These are phyloP conservation scores for Drepanosiphum platanoidis DNA, from an alignment of 2,888 invertebrate genomes.

Conservation along the genomic window DNA sequence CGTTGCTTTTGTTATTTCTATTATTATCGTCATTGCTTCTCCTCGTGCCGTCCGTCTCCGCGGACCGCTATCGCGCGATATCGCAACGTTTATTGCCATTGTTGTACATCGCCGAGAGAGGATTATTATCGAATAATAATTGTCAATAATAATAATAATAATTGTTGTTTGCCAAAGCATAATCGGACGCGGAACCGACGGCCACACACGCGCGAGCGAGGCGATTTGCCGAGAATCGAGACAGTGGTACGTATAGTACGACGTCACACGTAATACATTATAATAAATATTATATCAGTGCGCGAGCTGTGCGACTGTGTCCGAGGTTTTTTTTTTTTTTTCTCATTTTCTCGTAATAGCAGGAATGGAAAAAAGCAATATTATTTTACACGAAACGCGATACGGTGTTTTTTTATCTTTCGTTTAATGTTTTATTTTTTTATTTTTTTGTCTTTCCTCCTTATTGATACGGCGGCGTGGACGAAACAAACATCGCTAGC, in stretches of 20 bases:
- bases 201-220: not conserved
- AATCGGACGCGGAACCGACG: conserved; percentile 24
- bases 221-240: conserved; percentile 4
- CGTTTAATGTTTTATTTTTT: not conserved
- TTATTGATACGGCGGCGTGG: not conserved
- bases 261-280: too few species aligned
- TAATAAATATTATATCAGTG: too few species aligned
- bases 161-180: conserved; percentile 5
- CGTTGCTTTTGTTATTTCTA: too few species aligned
- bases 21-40: not conserved
- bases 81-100: not conserved
- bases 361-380: too few species aligned
- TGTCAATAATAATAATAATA: too few species aligned
- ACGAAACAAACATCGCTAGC: not conserved
- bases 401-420: not conserved
- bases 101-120: not conserved
- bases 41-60: not conserved
- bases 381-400: not conserved
- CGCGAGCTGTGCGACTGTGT: too few species aligned
- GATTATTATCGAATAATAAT: conserved; percentile 3
- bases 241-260: too few species aligned
- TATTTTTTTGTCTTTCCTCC: not conserved
- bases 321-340: too few species aligned
- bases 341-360: too few species aligned
- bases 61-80: not conserved